Evolutionary conservation across 1,140 invertebrate species (phyloP), one percentile per base, ranked within the genome.

Genomic region (Tribolium madens): DNA sequence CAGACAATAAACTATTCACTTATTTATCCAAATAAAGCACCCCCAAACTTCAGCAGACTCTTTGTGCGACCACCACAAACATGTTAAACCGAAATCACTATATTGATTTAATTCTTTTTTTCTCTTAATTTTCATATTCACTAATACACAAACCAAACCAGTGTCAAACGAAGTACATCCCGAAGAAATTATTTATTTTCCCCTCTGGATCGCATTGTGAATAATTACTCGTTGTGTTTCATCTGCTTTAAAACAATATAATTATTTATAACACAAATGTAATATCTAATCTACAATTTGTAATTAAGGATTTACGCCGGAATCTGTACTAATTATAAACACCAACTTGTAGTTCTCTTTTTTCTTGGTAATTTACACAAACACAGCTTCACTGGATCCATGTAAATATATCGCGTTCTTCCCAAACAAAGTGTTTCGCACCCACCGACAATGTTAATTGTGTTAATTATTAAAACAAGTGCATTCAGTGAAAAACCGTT

Each of bases 71-170:
- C 18, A 21, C 18, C 18, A 21, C 3, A 21, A 60, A 60, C 53
- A 31, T 31, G 21, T n/a, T n/a, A n/a, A n/a, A n/a, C n/a, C n/a
- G n/a, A n/a, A n/a, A n/a, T 36, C 13, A 21, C 52, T 21, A 21
- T 21, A 36, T 12, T 1, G 26, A 33, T 13, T 64, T 64, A 64
- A 64, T 64, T 64, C 26, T 64, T 64, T 10, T 31, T 10, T 26
- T 57, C 52, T 57, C 17, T 57, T 57, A 10, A 31, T 64, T 64
- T 64, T 64, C 26, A 64, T 26, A 12, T 12, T 6, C 21, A 14
- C n/a, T n/a, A n/a, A n/a, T 33, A 5, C 17, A 36, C 17, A 64
- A 33, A 18, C 7, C 12, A 36, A 57, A 57, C 26, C 31, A 12
- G 3, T 33, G n/a, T 14, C 14, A 64, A 33, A 15, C 57, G 0